Base-by-base conservation (phyloP, 2,113 vertebrate genomes). In the Phaetusa simplex region DNA sequence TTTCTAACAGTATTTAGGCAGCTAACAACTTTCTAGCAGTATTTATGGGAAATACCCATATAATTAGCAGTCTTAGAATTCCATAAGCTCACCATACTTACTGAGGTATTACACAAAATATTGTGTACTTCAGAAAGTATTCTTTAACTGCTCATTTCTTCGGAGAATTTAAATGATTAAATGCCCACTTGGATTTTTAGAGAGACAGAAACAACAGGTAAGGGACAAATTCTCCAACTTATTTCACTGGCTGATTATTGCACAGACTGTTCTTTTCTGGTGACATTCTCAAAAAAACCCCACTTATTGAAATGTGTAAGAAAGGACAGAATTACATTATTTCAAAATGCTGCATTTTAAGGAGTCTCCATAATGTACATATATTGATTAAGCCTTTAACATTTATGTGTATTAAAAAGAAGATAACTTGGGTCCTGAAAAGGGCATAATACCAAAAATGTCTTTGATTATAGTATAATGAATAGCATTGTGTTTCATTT, bases 361-460 rank as follows among this genome's bases (percentile, higher is more conserved):
- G 43, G 9, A 59, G 5, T 59, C 0, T 38, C 26, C 30, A 34
- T 49, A 29, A 36, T 11, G 3, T 27, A 8, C 1, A 0, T 19
- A 55, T 72, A 50, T 62, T 40, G 45, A n/a, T 49, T 67, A 73
- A 70, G 4, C 14, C 7, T 79, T 29, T n/a, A 62, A 40, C 5
- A 74, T 12, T 23, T 56, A 38, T 43, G 4, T 3, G 4, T 69
- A 23, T 30, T 40, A n/a, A 61, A 82, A 69, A 42, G 7, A 73
- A 67, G 38, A 52, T 38, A 36, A 36, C 16, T 40, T 73, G 11
- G 3, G 6, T 61, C 29, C 24, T 50, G 20, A 67, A 38, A 69
- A 17, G 6, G 12, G 2, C 19, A 40, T 62, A 62, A 50, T 50
- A 26, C 20, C 3, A 32, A 58, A 82, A 61, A 18, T n/a, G 2